Conservation (phyloP, 2,888 invertebrate species). For the Athalia circularis region DNA sequence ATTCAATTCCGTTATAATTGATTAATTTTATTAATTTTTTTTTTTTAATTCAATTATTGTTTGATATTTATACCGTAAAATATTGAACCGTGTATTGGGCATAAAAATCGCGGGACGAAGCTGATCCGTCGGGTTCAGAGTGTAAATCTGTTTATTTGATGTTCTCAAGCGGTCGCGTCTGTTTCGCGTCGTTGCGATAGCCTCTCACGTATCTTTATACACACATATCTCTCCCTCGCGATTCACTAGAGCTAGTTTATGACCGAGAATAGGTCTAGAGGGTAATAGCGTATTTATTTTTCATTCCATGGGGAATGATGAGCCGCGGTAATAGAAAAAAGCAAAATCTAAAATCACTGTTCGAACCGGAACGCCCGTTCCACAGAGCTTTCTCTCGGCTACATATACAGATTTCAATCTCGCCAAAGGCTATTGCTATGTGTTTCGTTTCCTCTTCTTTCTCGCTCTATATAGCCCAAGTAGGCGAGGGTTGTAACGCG, state of each 20-base stretch:
- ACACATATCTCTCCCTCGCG: neutral
- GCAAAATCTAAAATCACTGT: too few relatives aligned
- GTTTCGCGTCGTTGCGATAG: constrained; percentile 23
- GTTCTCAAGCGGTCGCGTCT: constrained; percentile 23
- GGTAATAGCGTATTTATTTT: too few relatives aligned
- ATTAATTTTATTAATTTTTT: neutral
- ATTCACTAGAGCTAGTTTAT: neutral
- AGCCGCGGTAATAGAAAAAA: too few relatives aligned
- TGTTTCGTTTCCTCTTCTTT: neutral
- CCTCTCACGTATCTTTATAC: neutral
- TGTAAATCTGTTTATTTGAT: constrained; percentile 31
- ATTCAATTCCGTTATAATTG: too few relatives aligned
- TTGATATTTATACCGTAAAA: neutral
- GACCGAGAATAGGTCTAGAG: neutral
- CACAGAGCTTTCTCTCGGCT: too few relatives aligned
- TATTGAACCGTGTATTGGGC: neutral
- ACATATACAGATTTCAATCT: too few relatives aligned
- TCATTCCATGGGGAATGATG: too few relatives aligned
- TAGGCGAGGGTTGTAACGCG: neutral
- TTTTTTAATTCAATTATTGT: neutral
- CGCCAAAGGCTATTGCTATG: neutral
- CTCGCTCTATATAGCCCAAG: neutral
- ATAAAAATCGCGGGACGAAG: neutral
- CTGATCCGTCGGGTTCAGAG: neutral
- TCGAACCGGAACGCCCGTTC: too few relatives aligned